Conservation (phyloP, 1,140 invertebrate genomes). For the Zeugodacus cucurbitae region DNA sequence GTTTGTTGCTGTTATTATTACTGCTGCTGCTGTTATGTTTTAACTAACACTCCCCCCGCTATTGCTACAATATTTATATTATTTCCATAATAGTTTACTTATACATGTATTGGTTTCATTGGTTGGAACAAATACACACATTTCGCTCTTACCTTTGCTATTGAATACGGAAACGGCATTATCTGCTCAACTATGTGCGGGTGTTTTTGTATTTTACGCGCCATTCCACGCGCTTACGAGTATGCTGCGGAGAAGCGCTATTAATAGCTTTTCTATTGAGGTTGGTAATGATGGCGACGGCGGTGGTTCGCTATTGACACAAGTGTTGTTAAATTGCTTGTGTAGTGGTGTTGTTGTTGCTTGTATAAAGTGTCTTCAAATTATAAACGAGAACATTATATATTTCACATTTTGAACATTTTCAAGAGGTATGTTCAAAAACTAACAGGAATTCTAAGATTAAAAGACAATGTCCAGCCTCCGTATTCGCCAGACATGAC, state of each 20-base stretch:
- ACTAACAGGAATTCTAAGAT: no score
- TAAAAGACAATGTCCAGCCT: no score
- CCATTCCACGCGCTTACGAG: neutral
- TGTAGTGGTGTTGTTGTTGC: neutral
- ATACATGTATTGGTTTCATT: no score
- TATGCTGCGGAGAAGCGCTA: neutral
- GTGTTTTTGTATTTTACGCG: neutral
- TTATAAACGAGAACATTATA: no score
- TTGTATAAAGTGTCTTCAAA: neutral
- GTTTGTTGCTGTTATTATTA: neutral
- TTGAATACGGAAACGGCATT: no score
- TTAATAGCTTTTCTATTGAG: constrained; percentile 9
- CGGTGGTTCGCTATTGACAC: neutral
- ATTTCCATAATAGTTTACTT: neutral
- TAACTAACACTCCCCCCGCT: neutral
- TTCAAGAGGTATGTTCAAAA: neutral
- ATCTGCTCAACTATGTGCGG: neutral
- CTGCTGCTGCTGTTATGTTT: neutral
- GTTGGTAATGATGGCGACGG: neutral
- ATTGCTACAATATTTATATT: neutral
- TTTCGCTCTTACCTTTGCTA: no score
- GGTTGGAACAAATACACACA: no score
- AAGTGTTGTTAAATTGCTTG: neutral
- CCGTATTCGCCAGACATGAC: no score
- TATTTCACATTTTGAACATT: no score